Evolutionary conservation across 2,113 vertebrate genomes (phyloP).

Genomic region (Corapipo altera): DNA sequence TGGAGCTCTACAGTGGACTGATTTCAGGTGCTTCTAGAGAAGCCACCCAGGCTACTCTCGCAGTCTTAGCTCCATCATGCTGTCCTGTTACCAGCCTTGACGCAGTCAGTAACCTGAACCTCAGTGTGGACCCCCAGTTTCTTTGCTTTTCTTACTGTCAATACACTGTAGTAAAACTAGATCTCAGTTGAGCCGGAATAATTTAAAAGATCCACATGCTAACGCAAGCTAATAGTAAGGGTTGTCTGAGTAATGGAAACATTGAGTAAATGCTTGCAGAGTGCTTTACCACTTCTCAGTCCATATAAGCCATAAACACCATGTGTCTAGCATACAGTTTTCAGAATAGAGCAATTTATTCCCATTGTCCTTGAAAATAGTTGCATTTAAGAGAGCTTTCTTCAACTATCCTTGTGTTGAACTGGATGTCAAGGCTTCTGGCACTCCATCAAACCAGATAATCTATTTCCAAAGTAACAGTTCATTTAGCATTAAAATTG

Average conservation of each 20-base stretch:
- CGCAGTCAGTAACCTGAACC: neutral
- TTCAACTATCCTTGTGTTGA: neutral
- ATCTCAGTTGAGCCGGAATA: neutral
- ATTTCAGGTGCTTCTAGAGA: neutral
- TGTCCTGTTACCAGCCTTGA: neutral
- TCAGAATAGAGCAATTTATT: neutral
- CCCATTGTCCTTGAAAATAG: constrained; percentile 8
- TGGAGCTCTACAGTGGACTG: neutral
- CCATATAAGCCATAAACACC: neutral
- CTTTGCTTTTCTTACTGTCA: neutral
- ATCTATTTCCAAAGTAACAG: constrained; percentile 57
- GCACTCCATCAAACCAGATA: constrained; percentile 33
- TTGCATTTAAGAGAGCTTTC: neutral
- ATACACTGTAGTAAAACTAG: neutral
- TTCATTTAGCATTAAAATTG: constrained; percentile 59
- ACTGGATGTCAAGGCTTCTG: constrained; percentile 8
- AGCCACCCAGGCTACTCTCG: neutral
- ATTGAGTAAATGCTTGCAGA: neutral
- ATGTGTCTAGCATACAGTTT: neutral
- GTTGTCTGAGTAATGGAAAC: neutral
- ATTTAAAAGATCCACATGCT: neutral
- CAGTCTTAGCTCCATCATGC: neutral
- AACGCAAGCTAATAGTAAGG: neutral
- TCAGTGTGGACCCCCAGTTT: accelerated
- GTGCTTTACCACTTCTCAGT: neutral